phyloP scores from a whole-genome alignment of 2,797 vertebrate genomes.

The Spondyliosoma cantharus region DNA sequence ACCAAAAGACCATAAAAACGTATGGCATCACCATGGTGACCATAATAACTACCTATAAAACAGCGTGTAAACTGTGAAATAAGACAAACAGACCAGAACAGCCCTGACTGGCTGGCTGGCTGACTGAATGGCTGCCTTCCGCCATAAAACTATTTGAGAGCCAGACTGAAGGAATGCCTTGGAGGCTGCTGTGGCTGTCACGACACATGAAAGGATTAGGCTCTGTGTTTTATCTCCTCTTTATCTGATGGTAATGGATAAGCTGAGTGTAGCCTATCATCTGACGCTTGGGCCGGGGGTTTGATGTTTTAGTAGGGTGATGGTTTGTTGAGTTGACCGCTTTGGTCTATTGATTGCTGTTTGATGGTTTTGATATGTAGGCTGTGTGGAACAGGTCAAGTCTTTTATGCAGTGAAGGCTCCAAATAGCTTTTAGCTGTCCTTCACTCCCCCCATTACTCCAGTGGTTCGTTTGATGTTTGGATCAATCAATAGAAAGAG shows the following conservation, averaged over 20 bases:
- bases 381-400: constrained; percentile 84
- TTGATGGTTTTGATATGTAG: constrained; percentile 86
- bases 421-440: constrained; percentile 86
- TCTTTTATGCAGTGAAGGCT: constrained; percentile 84
- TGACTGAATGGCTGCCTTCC: constrained; percentile 83
- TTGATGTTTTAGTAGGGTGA: constrained; percentile 85
- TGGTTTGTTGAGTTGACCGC: constrained; percentile 84
- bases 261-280: constrained; percentile 85
- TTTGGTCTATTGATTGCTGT: constrained; percentile 86
- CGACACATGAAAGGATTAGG: constrained; percentile 86
- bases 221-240: constrained; percentile 85
- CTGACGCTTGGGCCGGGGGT: constrained; percentile 79
- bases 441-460: constrained; percentile 82
- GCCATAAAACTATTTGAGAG: constrained; percentile 85
- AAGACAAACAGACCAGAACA: constrained; percentile 85
- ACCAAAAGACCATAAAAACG: constrained; percentile 82
- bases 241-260: constrained; percentile 87
- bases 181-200: constrained; percentile 85
- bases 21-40: constrained; percentile 85
- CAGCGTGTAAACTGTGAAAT: constrained; percentile 86
- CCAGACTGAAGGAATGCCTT: constrained; percentile 85
- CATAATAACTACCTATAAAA: constrained; percentile 86
- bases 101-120: constrained; percentile 78
- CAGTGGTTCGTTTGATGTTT: constrained; percentile 83
- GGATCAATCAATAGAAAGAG: constrained; percentile 84